Evolutionary conservation across 1,140 invertebrate species (phyloP).

Genomic region (Aphaenogaster rudis): DNA sequence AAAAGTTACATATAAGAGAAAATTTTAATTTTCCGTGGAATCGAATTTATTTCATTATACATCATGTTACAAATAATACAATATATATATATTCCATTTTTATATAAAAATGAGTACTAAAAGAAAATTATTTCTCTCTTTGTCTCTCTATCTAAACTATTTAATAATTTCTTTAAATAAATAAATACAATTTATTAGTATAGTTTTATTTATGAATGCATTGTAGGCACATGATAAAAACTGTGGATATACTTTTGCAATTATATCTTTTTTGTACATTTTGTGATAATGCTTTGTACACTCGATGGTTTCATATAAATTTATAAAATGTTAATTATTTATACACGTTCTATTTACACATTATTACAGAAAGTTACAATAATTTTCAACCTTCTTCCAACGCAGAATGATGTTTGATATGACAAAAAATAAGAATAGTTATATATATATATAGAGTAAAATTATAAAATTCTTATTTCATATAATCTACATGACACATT

Average conservation of each 20-base stretch:
- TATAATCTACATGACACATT: neutral
- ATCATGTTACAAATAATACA: constrained; percentile 29
- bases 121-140: constrained; percentile 11
- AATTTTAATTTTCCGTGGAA: constrained; percentile 23
- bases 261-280: constrained; percentile 2
- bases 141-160: constrained; percentile 65
- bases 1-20: neutral
- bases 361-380: constrained; percentile 24
- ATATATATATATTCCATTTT: constrained; percentile 44
- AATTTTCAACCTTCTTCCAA: neutral
- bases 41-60: constrained; percentile 44
- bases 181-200: constrained; percentile 37
- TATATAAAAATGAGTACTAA: constrained; percentile 2
- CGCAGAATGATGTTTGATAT: neutral
- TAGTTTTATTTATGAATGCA: constrained; percentile 31
- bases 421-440: constrained; percentile 9
- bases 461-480: constrained; percentile 1
- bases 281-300: constrained; percentile 11
- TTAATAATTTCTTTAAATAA: constrained; percentile 73
- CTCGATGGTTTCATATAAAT: neutral
- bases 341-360: constrained; percentile 53
- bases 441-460: neutral
- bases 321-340: constrained; percentile 45
- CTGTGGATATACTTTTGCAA: neutral
- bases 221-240: neutral